phyloP scores from a whole-genome alignment of 2,888 invertebrate genomes.

The Cenopis cana region DNA sequence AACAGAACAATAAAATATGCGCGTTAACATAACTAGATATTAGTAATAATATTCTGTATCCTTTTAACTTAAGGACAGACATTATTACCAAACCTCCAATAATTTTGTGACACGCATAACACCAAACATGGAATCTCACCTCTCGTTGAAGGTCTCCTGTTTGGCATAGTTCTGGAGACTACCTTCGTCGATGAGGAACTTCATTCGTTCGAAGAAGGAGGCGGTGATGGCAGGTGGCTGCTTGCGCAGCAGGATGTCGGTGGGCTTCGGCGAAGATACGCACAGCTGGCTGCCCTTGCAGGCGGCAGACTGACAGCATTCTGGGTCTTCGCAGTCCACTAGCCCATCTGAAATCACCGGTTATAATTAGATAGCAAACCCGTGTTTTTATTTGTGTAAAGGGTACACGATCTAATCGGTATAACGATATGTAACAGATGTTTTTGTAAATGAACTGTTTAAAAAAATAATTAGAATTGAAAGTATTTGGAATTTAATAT shows the following conservation, averaged over 20 bases:
- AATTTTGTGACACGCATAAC: slow-evolving; percentile 58
- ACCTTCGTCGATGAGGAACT: slow-evolving; percentile 98
- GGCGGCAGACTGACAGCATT: slow-evolving; percentile 94
- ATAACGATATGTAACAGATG: no score
- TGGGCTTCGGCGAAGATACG: slow-evolving; percentile 97
- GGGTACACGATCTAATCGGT: not conserved
- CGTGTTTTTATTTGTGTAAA: no score
- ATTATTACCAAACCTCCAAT: not conserved
- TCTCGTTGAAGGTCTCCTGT: slow-evolving; percentile 98
- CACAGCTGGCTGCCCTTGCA: slow-evolving; percentile 96
- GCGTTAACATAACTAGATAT: not conserved
- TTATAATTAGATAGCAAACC: not conserved
- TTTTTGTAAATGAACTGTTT: no score
- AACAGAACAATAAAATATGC: slow-evolving; percentile 13
- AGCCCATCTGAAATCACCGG: slow-evolving; percentile 91
- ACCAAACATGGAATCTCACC: slow-evolving; percentile 88
- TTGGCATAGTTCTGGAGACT: slow-evolving; percentile 99
- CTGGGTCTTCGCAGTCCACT: slow-evolving; percentile 98
- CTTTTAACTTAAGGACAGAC: not conserved
- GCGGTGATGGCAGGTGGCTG: slow-evolving; percentile 98
- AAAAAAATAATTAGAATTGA: not conserved
- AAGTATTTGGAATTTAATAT: slow-evolving; percentile 42
- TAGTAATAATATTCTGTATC: slow-evolving; percentile 5
- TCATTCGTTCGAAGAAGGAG: slow-evolving; percentile 99
- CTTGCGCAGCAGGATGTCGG: slow-evolving; percentile 96